Conservation (phyloP, 2,797 vertebrate genomes). For the Notamacropus eugenii region DNA sequence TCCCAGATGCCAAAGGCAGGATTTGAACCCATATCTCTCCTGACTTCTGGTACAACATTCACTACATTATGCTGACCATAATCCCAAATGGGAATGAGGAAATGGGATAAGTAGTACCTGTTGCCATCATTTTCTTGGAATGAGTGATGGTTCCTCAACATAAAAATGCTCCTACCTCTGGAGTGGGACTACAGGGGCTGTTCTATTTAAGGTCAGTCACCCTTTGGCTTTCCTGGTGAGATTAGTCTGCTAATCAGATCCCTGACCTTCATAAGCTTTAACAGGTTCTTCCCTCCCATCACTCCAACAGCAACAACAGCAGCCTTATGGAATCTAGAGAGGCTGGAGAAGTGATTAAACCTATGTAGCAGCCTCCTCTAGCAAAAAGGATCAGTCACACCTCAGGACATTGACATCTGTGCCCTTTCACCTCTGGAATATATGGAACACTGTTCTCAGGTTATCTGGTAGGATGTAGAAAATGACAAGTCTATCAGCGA, state of each 20-base stretch:
- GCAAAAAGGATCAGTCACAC: neutral
- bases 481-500: neutral
- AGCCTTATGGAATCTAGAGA: neutral
- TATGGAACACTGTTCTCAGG: neutral
- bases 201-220: neutral
- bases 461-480: neutral
- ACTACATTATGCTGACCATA: neutral
- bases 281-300: neutral
- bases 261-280: neutral
- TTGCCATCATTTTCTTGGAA: neutral
- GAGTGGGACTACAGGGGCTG: neutral
- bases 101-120: neutral
- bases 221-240: neutral
- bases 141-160: neutral
- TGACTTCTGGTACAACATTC: neutral
- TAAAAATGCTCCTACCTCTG: neutral
- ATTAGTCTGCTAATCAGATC: neutral
- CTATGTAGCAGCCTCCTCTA: neutral
- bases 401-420: conserved; percentile 1
- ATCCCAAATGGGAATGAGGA: neutral
- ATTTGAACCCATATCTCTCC: neutral
- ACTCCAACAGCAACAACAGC: neutral
- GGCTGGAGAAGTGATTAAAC: conserved; percentile 26
- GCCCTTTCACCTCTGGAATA: neutral
- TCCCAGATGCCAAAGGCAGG: neutral